These are phyloP conservation scores for Notarius quadriscutis DNA, from an alignment of 2,113 vertebrate species.

Conservation along the genomic window DNA sequence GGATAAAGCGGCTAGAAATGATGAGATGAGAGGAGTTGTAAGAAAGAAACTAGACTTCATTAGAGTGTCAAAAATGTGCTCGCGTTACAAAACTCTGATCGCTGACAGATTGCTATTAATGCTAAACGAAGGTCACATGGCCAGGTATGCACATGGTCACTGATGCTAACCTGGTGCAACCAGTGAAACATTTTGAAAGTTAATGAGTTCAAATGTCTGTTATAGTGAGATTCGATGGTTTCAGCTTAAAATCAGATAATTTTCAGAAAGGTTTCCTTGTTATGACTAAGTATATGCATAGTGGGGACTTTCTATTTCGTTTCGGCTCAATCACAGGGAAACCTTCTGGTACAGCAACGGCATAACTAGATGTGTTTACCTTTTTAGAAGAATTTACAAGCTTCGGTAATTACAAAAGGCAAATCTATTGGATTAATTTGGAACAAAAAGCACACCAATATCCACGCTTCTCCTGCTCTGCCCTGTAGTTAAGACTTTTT, in stretches of 20 bases:
- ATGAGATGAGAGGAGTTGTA: not conserved
- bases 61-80: too few relatives aligned
- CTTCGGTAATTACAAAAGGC: too few relatives aligned
- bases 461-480: not conserved
- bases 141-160: not conserved
- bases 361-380: too few relatives aligned
- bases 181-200: not conserved
- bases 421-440: too few relatives aligned
- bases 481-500: not conserved
- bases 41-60: not conserved
- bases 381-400: too few relatives aligned
- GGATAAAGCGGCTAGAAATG: too few relatives aligned
- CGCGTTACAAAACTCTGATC: too few relatives aligned
- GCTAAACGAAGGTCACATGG: not conserved
- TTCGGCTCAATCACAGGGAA: not conserved
- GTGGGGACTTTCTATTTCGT: not conserved
- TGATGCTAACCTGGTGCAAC: too few relatives aligned
- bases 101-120: too few relatives aligned
- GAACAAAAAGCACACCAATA: too few relatives aligned
- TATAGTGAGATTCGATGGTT: not conserved
- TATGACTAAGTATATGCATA: not conserved
- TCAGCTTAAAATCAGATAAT: not conserved
- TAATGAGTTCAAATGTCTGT: not conserved
- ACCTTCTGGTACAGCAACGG: not conserved
- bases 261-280: not conserved